Percentiles rank a stretch among this genome's conserved stretches.
Evolutionary conservation across 2,888 invertebrate species (phyloP).

Genomic region (Chaetoderma sp.): DNA sequence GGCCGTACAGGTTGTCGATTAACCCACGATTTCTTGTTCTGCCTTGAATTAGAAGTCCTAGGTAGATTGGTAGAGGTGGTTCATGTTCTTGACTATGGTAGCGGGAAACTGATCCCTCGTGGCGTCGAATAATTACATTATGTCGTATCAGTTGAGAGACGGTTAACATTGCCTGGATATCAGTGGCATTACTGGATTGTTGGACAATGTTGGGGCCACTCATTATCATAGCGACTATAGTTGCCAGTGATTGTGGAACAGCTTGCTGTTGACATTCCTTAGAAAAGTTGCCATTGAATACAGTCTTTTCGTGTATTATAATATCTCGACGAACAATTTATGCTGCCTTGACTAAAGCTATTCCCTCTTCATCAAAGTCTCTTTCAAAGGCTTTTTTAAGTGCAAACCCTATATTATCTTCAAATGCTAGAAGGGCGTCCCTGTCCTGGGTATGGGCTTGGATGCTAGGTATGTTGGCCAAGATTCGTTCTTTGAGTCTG

Average conservation of each 20-base stretch:
- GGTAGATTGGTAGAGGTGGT: constrained; percentile 21
- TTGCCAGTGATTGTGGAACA: background rate
- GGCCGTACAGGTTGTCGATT: constrained; percentile 16
- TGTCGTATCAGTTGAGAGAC: constrained; percentile 15
- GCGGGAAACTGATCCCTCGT: background rate
- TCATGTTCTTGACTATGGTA: constrained; percentile 10
- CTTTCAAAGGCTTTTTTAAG: background rate
- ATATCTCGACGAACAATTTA: background rate
- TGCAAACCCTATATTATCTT: background rate
- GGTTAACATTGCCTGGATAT: constrained; percentile 7
- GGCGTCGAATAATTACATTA: constrained; percentile 3
- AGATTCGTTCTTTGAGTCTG: background rate
- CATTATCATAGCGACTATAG: constrained; percentile 1
- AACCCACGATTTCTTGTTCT: constrained; percentile 15
- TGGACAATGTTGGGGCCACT: background rate
- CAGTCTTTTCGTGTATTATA: background rate
- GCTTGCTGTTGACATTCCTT: background rate
- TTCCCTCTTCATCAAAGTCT: background rate
- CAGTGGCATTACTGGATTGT: background rate
- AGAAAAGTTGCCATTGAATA: background rate
- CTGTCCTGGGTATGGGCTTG: background rate
- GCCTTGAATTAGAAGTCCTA: constrained; percentile 17
- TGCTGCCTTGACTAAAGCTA: background rate
- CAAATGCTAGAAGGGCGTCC: background rate
- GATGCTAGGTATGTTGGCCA: background rate